These are phyloP conservation scores for Xestoiulus laeticollis DNA, from an alignment of 2,888 invertebrate genomes.

Conservation along the genomic window DNA sequence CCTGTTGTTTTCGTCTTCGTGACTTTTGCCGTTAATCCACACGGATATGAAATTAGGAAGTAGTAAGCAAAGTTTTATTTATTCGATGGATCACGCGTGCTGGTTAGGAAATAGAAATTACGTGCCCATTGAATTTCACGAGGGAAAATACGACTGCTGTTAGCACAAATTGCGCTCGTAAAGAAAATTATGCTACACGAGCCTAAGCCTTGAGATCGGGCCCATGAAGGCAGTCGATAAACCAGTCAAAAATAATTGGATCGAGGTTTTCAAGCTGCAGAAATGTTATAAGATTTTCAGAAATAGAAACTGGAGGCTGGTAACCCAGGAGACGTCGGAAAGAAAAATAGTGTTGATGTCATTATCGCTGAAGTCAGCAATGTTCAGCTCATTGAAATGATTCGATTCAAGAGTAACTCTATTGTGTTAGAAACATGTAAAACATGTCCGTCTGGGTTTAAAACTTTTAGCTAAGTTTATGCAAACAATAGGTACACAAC, in stretches of 20 bases:
- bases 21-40: conserved; percentile 74
- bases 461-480: too few species aligned
- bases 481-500: too few species aligned
- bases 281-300: background rate
- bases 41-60: conserved; percentile 76
- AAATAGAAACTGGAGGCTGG: background rate
- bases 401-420: too few species aligned
- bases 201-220: background rate
- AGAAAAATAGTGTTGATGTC: background rate
- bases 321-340: background rate
- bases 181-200: conserved; percentile 29
- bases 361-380: background rate
- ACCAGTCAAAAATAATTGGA: conserved; percentile 29
- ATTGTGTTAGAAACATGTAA: background rate
- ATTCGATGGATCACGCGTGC: background rate
- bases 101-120: background rate
- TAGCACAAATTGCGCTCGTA: conserved; percentile 28
- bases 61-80: conserved; percentile 64
- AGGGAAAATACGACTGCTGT: background rate
- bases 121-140: background rate
- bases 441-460: background rate
- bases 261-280: background rate
- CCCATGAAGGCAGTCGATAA: background rate
- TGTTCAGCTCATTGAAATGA: background rate
- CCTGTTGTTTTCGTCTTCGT: conserved; percentile 63